Evolutionary conservation across 2,888 invertebrate genomes (phyloP).

Genomic region (Caenorhabditis parvicauda): DNA sequence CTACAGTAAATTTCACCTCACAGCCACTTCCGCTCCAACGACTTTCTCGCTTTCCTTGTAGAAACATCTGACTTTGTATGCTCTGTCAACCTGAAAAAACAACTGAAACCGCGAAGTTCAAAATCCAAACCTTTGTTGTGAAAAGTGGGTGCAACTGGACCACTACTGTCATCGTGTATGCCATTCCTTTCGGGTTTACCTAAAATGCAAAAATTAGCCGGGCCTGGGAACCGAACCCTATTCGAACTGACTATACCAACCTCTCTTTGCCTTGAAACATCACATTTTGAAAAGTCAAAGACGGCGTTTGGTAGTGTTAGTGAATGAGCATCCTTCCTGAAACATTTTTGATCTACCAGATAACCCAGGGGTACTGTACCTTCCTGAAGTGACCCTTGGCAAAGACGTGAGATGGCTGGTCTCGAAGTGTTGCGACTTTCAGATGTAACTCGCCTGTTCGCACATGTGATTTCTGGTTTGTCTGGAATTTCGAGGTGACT

Average conservation of each 20-base stretch:
- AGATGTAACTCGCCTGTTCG: constrained; percentile 43
- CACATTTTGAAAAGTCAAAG: constrained; percentile 56
- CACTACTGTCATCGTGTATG: constrained; percentile 58
- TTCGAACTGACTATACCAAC: constrained; percentile 12
- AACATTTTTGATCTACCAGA: constrained; percentile 12
- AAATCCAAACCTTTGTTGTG: constrained; percentile 38
- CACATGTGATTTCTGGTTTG: constrained; percentile 43
- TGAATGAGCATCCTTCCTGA: constrained; percentile 48
- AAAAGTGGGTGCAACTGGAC: constrained; percentile 60
- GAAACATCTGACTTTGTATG: constrained; percentile 59
- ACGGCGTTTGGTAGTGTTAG: constrained; percentile 43
- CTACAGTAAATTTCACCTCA: constrained; percentile 17
- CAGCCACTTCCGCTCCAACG: constrained; percentile 40
- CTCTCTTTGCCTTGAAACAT: constrained; percentile 56
- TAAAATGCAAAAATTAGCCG: constrained; percentile 7
- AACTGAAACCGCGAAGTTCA: no score
- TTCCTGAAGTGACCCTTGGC: constrained; percentile 55
- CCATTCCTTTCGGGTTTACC: constrained; percentile 58
- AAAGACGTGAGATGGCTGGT: constrained; percentile 55
- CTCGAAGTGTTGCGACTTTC: no score
- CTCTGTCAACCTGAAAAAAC: constrained; percentile 60
- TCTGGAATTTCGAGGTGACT: constrained; percentile 21
- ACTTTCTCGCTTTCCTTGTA: constrained; percentile 56
- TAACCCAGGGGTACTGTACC: constrained; percentile 12
- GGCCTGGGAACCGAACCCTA: background rate